Evolutionary conservation across 2,888 invertebrate species (phyloP).

Genomic region (Gasteruption jaculator): DNA sequence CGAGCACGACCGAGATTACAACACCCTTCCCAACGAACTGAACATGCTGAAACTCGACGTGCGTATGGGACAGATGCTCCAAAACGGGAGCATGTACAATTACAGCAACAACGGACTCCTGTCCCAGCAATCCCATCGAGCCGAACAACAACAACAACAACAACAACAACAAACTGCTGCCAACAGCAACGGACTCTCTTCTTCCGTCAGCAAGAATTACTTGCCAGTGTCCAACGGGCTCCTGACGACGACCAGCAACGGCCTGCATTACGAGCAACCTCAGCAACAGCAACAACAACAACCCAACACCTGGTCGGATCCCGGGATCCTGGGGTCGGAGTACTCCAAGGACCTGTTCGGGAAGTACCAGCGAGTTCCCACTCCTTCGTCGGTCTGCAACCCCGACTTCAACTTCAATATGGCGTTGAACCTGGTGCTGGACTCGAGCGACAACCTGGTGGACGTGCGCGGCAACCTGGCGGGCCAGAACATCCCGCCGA

Average conservation of each 20-base stretch:
- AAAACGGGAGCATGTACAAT: conserved; percentile 31
- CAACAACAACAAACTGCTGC: conserved; percentile 19
- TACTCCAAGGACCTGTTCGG: conserved; percentile 38
- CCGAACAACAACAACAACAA: conserved; percentile 19
- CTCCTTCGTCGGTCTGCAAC: conserved; percentile 27
- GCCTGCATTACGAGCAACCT: conserved; percentile 27
- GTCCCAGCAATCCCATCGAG: conserved; percentile 23
- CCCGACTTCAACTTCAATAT: conserved; percentile 43
- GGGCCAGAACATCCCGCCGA: conserved; percentile 25
- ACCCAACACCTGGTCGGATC: conserved; percentile 34
- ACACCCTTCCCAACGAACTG: conserved; percentile 34
- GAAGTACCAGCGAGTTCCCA: conserved; percentile 38
- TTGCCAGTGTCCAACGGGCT: conserved; percentile 34
- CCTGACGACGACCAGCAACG: conserved; percentile 30
- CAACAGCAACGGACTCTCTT: conserved; percentile 21
- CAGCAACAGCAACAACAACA: conserved; percentile 23
- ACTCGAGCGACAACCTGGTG: too few relatives aligned
- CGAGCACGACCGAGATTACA: conserved; percentile 36
- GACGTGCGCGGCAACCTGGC: conserved; percentile 22
- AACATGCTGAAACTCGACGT: conserved; percentile 33
- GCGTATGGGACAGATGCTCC: conserved; percentile 28
- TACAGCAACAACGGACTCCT: too few relatives aligned
- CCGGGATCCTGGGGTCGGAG: conserved; percentile 27
- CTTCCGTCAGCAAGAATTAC: conserved; percentile 25
- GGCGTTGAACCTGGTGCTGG: conserved; percentile 25